A percentile compares a stretch with the other conserved stretches of the same genome.
phyloP scores from a whole-genome alignment of 2,888 invertebrate species.

The Amorpha juglandis region DNA sequence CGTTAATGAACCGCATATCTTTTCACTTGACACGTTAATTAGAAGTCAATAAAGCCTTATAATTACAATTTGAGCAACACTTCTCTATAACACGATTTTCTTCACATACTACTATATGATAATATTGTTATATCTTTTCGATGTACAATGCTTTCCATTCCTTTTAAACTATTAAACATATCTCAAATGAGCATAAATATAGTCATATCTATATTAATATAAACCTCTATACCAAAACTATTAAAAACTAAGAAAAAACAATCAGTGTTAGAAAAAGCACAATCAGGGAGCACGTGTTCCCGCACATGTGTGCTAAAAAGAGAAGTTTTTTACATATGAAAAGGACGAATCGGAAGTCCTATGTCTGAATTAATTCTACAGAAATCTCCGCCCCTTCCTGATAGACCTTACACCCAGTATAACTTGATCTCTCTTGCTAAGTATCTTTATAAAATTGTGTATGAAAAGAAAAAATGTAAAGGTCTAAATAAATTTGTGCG shows the following conservation, averaged over 20 bases:
- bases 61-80: too few relatives aligned
- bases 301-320: constrained; percentile 52
- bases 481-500: background rate
- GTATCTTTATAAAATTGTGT: background rate
- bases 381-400: constrained; percentile 23
- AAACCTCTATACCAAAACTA: constrained; percentile 26
- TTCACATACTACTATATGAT: too few relatives aligned
- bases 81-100: too few relatives aligned
- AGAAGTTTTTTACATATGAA: constrained; percentile 46
- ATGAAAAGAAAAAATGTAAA: background rate
- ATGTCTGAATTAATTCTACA: constrained; percentile 27
- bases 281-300: constrained; percentile 54
- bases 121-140: too few relatives aligned
- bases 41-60: too few relatives aligned
- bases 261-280: constrained; percentile 42
- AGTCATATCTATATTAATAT: constrained; percentile 29
- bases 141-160: too few relatives aligned
- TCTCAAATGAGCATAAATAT: too few relatives aligned
- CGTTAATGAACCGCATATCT: too few relatives aligned
- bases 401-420: constrained; percentile 16
- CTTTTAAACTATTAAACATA: too few relatives aligned
- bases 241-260: constrained; percentile 24
- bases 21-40: too few relatives aligned
- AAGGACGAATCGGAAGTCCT: constrained; percentile 55
- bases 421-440: constrained; percentile 4